phyloP scores from a whole-genome alignment of 2,113 vertebrate genomes.

The Psittacus erithacus region DNA sequence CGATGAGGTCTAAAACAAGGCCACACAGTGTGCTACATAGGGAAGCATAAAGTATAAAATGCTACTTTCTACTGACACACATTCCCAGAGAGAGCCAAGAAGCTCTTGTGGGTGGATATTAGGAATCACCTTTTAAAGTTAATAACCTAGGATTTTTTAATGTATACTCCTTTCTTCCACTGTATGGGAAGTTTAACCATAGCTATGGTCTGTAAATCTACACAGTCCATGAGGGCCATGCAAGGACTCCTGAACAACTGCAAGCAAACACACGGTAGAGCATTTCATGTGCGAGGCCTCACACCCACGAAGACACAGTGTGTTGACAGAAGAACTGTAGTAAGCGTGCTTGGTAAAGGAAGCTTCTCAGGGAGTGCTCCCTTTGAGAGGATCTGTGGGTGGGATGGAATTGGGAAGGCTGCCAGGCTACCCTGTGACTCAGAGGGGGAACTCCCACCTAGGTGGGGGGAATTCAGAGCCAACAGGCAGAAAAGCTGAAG shows the following conservation, averaged over 20 bases:
- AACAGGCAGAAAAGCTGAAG: neutral
- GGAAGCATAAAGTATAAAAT: neutral
- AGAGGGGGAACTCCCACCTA: neutral
- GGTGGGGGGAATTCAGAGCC: neutral
- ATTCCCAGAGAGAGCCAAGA: neutral
- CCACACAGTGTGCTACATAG: neutral
- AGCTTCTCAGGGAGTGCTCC: neutral
- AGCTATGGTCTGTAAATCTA: neutral
- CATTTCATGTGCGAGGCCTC: neutral
- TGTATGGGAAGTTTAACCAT: rapidly evolving
- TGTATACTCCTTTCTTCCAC: neutral
- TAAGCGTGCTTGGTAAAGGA: neutral
- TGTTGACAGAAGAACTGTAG: neutral
- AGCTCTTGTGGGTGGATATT: neutral
- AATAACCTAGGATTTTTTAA: neutral
- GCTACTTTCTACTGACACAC: neutral
- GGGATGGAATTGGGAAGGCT: neutral
- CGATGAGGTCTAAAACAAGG: neutral
- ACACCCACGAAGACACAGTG: rapidly evolving
- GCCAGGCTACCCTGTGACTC: neutral
- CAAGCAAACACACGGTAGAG: neutral
- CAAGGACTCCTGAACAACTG: neutral
- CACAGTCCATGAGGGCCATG: too few relatives aligned
- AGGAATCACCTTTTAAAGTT: neutral
- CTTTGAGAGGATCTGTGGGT: neutral